These are phyloP conservation scores for Ciconia boyciana DNA, from an alignment of 2,113 vertebrate genomes.

Conservation along the genomic window DNA sequence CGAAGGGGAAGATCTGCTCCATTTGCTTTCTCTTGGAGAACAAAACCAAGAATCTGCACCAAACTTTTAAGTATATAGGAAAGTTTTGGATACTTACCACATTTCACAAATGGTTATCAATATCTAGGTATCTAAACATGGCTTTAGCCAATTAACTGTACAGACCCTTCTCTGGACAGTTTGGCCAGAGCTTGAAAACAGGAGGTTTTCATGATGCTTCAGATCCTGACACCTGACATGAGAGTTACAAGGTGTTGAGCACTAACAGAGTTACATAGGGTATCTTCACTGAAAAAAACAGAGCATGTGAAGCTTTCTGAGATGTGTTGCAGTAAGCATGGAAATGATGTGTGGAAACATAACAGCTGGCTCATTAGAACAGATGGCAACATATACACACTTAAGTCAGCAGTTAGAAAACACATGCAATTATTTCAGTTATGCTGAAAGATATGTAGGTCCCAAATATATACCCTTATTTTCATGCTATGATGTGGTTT, in stretches of 20 bases:
- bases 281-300: not conserved
- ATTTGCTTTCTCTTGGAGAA: not conserved
- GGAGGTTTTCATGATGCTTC: not conserved
- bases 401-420: not conserved
- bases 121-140: not conserved
- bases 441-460: not conserved
- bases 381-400: not conserved
- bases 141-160: not conserved
- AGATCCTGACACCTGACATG: not conserved
- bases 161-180: rapidly evolving
- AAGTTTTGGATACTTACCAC: not conserved
- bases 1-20: rapidly evolving
- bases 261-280: not conserved
- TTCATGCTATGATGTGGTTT: not conserved
- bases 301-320: not conserved
- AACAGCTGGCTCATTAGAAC: not conserved
- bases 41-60: not conserved
- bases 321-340: not conserved
- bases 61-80: not conserved
- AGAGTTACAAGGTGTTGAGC: not conserved
- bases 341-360: not conserved
- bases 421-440: not conserved
- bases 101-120: not conserved
- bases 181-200: not conserved
- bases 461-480: not conserved